Evolutionary conservation across 2,797 vertebrate species (phyloP).

Genomic region (Halcyon leucocephala): DNA sequence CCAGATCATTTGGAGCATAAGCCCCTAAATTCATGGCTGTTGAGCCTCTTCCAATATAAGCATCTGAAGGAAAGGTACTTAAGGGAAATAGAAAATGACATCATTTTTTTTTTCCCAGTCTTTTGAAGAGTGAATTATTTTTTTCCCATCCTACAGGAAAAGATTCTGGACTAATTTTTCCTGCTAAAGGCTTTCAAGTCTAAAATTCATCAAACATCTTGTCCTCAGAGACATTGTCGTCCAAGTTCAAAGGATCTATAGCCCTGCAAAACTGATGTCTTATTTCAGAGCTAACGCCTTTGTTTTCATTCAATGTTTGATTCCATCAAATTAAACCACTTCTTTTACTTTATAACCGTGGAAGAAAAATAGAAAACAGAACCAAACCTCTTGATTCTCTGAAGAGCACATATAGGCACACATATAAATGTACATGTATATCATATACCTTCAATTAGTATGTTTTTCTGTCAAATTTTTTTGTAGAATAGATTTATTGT

Average conservation of each 20-base stretch:
- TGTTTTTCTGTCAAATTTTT: neutral
- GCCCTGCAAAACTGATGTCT: constrained; percentile 77
- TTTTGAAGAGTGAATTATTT: constrained; percentile 77
- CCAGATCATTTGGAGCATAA: constrained; percentile 66
- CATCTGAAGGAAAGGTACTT: constrained; percentile 73
- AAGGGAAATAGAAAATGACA: constrained; percentile 80
- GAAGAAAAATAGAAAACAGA: constrained; percentile 46
- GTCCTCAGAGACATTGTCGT: constrained; percentile 82
- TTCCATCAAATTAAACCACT: constrained; percentile 77
- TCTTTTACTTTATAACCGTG: constrained; percentile 62
- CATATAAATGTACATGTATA: neutral
- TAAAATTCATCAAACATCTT: constrained; percentile 80
- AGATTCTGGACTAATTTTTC: constrained; percentile 79
- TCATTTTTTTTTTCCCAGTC: constrained; percentile 52
- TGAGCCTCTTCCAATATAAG: constrained; percentile 75
- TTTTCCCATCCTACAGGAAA: constrained; percentile 67
- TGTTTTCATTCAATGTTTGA: constrained; percentile 75
- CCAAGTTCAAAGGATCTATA: constrained; percentile 80
- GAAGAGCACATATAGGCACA: neutral
- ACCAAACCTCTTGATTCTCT: constrained; percentile 38
- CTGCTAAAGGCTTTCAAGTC: constrained; percentile 78
- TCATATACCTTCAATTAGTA: neutral
- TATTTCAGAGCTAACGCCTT: constrained; percentile 73
- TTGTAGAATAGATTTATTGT: neutral
- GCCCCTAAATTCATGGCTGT: constrained; percentile 71